phyloP scores from a whole-genome alignment of 2,797 vertebrate genomes.

The Malurus leucopterus region DNA sequence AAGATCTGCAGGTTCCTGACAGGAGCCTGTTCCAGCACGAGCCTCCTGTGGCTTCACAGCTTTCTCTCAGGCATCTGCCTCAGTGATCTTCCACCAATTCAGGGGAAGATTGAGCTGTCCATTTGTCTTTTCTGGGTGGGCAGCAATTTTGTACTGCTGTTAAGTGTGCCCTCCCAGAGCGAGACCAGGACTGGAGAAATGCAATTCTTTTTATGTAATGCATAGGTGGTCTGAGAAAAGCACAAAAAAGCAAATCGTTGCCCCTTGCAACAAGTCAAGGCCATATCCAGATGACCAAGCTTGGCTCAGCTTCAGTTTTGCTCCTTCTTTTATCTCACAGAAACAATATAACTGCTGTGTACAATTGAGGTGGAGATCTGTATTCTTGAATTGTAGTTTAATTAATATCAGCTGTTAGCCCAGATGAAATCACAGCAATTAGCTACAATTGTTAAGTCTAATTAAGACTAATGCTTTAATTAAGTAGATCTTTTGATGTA shows the following conservation, averaged over 20 bases:
- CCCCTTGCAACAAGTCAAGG: background rate
- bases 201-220: background rate
- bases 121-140: background rate
- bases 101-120: background rate
- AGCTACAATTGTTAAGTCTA: background rate
- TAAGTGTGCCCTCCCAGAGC: background rate
- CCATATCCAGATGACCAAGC: background rate
- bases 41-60: background rate
- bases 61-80: background rate
- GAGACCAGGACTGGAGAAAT: background rate
- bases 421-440: slow-evolving; percentile 25
- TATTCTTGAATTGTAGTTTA: background rate
- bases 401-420: background rate
- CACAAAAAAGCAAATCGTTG: background rate
- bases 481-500: slow-evolving; percentile 9
- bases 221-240: background rate
- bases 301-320: background rate
- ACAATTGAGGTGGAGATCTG: background rate
- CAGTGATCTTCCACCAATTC: background rate
- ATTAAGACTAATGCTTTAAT: slow-evolving; percentile 32
- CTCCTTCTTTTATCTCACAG: background rate
- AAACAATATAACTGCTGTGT: background rate
- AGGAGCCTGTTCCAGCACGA: background rate
- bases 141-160: background rate
- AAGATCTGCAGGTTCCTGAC: background rate